These are phyloP conservation scores for Threskiornis aethiopicus DNA, from an alignment of 2,797 vertebrate species.

Conservation along the genomic window DNA sequence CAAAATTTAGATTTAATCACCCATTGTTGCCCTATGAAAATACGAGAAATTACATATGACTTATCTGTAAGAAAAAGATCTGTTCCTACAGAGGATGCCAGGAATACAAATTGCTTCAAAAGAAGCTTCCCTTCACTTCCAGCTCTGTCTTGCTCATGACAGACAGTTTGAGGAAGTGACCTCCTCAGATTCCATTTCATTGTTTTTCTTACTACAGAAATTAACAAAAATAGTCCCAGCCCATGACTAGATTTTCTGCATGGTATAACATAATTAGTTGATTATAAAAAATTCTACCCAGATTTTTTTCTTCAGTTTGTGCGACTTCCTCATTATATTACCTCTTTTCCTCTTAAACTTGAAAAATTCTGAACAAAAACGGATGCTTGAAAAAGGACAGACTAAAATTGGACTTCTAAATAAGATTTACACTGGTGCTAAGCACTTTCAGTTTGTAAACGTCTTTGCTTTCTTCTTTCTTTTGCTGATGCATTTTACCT, in stretches of 20 bases:
- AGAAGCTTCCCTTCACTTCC: not conserved
- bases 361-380: not conserved
- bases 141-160: not conserved
- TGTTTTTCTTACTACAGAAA: not conserved
- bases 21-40: not conserved
- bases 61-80: not conserved
- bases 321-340: not conserved
- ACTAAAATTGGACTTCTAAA: not conserved
- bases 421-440: not conserved
- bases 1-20: not conserved
- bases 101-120: not conserved
- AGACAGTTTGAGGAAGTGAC: rapidly evolving
- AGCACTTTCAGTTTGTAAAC: not conserved
- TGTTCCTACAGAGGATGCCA: not conserved
- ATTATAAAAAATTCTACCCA: not conserved
- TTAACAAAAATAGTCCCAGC: not conserved
- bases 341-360: not conserved
- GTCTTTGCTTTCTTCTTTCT: not conserved
- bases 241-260: not conserved
- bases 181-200: not conserved
- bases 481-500: not conserved
- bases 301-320: not conserved
- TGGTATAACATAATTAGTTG: not conserved
- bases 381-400: not conserved
- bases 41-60: not conserved